Conservation (phyloP, 92 coral and sea anemone genomes). For the Parazoanthus darwini region DNA sequence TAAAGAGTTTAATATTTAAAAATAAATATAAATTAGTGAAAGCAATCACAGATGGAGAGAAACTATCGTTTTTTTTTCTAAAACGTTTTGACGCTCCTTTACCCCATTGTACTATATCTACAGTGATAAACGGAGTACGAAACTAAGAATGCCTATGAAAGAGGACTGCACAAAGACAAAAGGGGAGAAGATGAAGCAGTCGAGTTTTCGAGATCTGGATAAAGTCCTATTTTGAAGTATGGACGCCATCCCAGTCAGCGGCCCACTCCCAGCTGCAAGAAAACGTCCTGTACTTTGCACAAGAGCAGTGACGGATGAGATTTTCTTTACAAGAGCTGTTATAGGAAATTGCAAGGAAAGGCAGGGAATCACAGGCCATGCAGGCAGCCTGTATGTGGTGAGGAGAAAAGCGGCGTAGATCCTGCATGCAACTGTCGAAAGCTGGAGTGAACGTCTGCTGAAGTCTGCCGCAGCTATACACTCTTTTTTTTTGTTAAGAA, state of each 20-base stretch:
- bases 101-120: background rate
- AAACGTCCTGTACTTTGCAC: no score
- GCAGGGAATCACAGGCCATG: no score
- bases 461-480: no score
- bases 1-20: constrained; percentile 39
- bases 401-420: no score
- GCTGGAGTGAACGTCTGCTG: no score
- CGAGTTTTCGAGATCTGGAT: constrained; percentile 45
- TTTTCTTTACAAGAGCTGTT: no score
- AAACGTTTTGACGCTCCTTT: constrained; percentile 45
- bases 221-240: constrained; percentile 32
- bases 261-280: constrained; percentile 20
- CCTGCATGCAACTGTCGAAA: no score
- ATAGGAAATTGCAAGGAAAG: no score
- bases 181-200: constrained; percentile 46
- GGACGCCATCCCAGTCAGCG: constrained; percentile 33
- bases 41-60: constrained; percentile 39
- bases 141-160: constrained; percentile 42
- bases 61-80: constrained; percentile 25
- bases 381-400: no score
- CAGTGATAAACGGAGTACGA: constrained; percentile 32
- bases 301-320: no score
- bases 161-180: constrained; percentile 38
- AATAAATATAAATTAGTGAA: constrained; percentile 42
- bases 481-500: no score